Base-by-base conservation (phyloP, 2,797 vertebrate genomes). In the Hipposideros larvatus region DNA sequence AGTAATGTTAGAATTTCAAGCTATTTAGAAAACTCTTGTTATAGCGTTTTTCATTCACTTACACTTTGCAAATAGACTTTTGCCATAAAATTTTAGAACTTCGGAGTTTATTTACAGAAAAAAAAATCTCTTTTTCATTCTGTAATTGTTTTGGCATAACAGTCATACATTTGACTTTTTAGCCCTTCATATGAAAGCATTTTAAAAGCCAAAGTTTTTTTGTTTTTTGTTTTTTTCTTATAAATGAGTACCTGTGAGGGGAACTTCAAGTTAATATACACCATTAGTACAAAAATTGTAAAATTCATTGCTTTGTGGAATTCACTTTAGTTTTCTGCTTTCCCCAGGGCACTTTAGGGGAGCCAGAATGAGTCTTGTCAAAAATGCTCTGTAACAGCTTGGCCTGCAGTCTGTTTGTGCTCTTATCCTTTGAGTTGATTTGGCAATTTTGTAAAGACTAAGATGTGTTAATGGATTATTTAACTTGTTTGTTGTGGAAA, bases 401-500 rank as follows among this genome's bases (percentile, higher is more conserved):
- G 97, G 91, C 53, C 74, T 93, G 43, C 93, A 97, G 93, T 98
- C 96, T 96, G 95, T 95, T 87, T 96, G 84, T 94, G 37, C 84
- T 94, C n/a, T 80, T 96, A 93, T 91, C 91, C 96, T 97, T 91
- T 83, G 78, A 90, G 59, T 95, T 97, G 93, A 87, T 96, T 94
- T 96, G 89, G 87, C 94, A 96, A 96, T 95, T 97, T 93, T 96
- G 80, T 95, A 90, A 96, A 97, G 96, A 94, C 74, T 57, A 90
- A 96, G 93, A 94, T 94, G 87, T 96, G 95, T 93, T 97, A 90
- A 87, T 97, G 94, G 97, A 73, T 97, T 96, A 97, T 97, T 97
- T 97, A 93, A 87, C 92, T 95, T 97, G 74, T 97, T 97, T 97
- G 93, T 96, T 97, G 85, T 97, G 65, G 57, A 95, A 98, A 97